Evolutionary conservation across 1,140 invertebrate species (phyloP), one percentile per base, ranked within the genome.

Genomic region (Drosophila varians): DNA sequence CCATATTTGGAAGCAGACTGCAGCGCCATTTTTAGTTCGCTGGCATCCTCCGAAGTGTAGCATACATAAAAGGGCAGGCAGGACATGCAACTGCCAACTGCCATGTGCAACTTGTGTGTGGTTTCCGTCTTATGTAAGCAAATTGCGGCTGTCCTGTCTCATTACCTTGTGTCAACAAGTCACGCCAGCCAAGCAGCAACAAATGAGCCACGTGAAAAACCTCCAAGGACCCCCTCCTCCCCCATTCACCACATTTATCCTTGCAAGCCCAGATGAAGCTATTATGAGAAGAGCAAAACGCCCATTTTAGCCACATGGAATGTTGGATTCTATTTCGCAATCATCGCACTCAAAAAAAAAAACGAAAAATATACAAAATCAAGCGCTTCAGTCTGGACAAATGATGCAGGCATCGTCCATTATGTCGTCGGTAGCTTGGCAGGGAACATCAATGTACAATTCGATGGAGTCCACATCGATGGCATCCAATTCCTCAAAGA

Each of bases 81-180:
- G 58, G 34, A 48, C 43, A 21, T 55, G 26, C 58, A 55, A 36
- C 52, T 45, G 40, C 45, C 58, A 55, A 36, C 52, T 45, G 40
- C 45, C 6, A n/a, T 38, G 16, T 46, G 28, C 28, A 31, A 43
- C 18, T 7, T 60, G 19, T 62, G 47, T 11, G 51, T 31, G 28
- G 28, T 31, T 31, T 31, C 28, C 28, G 28, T 77, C 77, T 86
- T 86, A 77, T 86, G 83, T 74, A 86, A 86, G 82, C 73, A 86
- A 79, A 77, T 86, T 80, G 82, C 58, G 52, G 82, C 60, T 70
- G 76, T 51, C 64, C 77, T 74, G 80, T 61, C 82, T 88, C 82
- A 87, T 87, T 87, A 87, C 83, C 77, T 82, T 87, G 77, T 88
- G 82, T 87, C 82, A 87, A 87, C 82, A 87, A 88, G 83, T 74